Evolutionary conservation across 2,113 vertebrate genomes (phyloP), one percentile per base, ranked within the genome.

Genomic region (Notechis scutatus): DNA sequence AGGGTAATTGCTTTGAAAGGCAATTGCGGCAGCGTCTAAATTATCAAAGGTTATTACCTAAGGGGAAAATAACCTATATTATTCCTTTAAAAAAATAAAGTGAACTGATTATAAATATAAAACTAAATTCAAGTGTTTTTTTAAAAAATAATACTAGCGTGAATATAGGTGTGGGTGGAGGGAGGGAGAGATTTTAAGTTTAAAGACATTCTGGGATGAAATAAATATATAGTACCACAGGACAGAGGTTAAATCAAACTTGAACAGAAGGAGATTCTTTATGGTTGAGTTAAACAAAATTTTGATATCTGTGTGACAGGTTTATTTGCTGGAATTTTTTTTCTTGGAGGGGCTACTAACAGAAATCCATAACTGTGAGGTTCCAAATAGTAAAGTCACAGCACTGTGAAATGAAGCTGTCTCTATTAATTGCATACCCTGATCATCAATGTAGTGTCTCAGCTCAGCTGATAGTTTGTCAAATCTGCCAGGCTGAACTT

Each of bases 401-500:
- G 95, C 94, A 94, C 52, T 96, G 93, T 94, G 95, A 96, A 96
- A 97, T 96, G 93, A 96, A 97, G 96, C 94, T 96, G 96, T 97
- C 97, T 97, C 95, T 95, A 91, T 69, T 95, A 97, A 96, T 97
- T 97, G 97, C 95, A 96, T 95, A 96, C 95, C 96, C 96, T 91
- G 94, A 92, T 94, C 95, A 92, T 95, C 95, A 93, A 94, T 86
- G 94, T 74, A 91, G 81, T 94, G 93, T 95, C 94, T 94, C 93
- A 94, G 89, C 93, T 95, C 94, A 93, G 89, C 95, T 97, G 95
- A 97, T 97, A 98, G 97, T 93, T 29, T 98, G 98, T 97, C 97
- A 97, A 97, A 98, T 98, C 97, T 97, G 97, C 96, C 96, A 96
- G 91, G 92, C 94, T 97, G 97, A 97, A 96, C 74, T 95, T 97